These are phyloP conservation scores for Puffinus mauretanicus DNA, from an alignment of 2,113 vertebrate genomes.

Conservation along the genomic window DNA sequence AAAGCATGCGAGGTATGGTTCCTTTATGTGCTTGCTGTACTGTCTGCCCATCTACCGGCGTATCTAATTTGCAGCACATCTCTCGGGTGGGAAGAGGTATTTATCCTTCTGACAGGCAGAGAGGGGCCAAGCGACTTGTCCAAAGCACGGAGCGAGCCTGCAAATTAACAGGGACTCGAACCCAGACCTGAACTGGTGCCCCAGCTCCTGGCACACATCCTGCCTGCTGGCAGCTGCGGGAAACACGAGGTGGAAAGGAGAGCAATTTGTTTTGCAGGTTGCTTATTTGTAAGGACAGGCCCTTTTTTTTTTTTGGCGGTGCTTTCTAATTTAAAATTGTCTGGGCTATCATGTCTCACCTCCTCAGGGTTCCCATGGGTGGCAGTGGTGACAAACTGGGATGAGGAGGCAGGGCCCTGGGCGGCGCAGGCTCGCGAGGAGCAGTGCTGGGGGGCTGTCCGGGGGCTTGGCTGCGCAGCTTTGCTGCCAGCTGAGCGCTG, in stretches of 20 bases:
- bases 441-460: neutral
- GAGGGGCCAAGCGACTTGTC: neutral
- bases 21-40: neutral
- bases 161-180: neutral
- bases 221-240: constrained; percentile 17
- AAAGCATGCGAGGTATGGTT: neutral
- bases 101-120: constrained; percentile 30
- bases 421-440: neutral
- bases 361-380: neutral
- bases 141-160: neutral
- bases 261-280: neutral
- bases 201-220: neutral
- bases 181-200: neutral
- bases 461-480: neutral
- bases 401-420: neutral
- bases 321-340: neutral
- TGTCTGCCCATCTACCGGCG: neutral
- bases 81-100: neutral
- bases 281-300: neutral
- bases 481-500: neutral
- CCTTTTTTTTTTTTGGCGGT: no score
- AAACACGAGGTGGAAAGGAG: neutral
- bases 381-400: neutral
- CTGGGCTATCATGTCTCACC: fast-evolving
- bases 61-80: constrained; percentile 2